Base-by-base conservation (phyloP, 2,888 invertebrate genomes). In the Melitaea athalia region DNA sequence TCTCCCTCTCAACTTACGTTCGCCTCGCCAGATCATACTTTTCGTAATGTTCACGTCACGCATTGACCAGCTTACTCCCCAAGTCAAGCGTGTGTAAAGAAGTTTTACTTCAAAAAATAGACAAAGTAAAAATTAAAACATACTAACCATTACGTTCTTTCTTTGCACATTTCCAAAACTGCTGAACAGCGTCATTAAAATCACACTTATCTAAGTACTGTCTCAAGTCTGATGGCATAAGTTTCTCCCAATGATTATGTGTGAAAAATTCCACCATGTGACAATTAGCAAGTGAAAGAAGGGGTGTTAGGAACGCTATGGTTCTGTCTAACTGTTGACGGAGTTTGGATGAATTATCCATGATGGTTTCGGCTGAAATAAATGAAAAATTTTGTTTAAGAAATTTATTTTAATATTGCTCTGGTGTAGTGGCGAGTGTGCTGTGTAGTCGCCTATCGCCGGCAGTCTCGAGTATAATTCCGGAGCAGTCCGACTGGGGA, bases 241-340 rank as follows among this genome's bases (percentile, higher is more conserved):
- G 91, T 5, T 77, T 92, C 0, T 93, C 82, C 95, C 96, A 97
- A 67, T 95, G 94, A 57, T 94, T 87, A 11, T 95, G 89, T 0
- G 95, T 95, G 59, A 97, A 75, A 68, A 91, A 91, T 70, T 92
- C 91, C 0, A 92, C 96, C 94, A 97, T 95, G 81, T 97, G 97
- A 75, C 96, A 95, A 82, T 97, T 96, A 0, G 95, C 94, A 42
- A 97, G 85, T 0, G 94, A 92, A 71, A 95, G 85, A 53, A 94
- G 87, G 0, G 94, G 94, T 24, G 92, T 86, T 24, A 97, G 82
- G 83, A 94, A 96, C 12, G 83, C 78, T 0, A 94, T 80, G 12
- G 95, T 85, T 3, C 84, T 80, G 66, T 94, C 93, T 38, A 95
- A 81, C 61, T 93, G 88, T 57, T 80, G 72, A 8, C 74, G 79